Percentiles rank a stretch among this genome's conserved stretches.
These are phyloP conservation scores for Neotoxoptera formosana DNA, from an alignment of 1,140 invertebrate species.

Conservation along the genomic window DNA sequence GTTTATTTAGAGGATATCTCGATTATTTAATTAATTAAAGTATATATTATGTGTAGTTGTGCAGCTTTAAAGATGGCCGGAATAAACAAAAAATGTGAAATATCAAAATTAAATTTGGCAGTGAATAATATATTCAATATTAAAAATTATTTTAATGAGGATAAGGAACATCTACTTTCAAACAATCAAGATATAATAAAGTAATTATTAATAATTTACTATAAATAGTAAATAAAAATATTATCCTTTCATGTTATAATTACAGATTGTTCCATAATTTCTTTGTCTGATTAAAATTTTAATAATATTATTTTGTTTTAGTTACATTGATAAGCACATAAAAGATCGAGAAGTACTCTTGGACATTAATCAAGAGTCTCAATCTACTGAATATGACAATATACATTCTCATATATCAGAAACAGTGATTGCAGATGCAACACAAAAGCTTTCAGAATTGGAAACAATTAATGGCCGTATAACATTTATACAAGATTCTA, in stretches of 20 bases:
- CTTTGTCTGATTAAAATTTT: neutral
- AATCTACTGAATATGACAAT: neutral
- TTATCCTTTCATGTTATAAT: neutral
- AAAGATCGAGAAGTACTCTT: neutral
- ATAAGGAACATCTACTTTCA: neutral
- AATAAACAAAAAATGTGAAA: neutral
- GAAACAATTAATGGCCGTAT: neutral
- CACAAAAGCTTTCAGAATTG: neutral
- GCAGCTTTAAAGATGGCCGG: neutral
- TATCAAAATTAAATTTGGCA: constrained; percentile 6
- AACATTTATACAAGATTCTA: neutral
- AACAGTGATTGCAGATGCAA: neutral
- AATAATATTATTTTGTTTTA: neutral
- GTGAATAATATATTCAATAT: neutral
- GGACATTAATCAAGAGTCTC: neutral
- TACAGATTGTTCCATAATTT: neutral
- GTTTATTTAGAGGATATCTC: neutral
- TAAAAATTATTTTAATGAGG: neutral
- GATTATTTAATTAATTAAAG: neutral
- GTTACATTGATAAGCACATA: neutral
- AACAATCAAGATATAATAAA: neutral
- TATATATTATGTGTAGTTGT: constrained; percentile 9
- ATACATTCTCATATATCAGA: neutral
- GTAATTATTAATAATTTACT: constrained; percentile 16
- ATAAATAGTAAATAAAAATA: neutral